Base-by-base conservation (phyloP, 2,797 vertebrate genomes). In the Tapera naevia region DNA sequence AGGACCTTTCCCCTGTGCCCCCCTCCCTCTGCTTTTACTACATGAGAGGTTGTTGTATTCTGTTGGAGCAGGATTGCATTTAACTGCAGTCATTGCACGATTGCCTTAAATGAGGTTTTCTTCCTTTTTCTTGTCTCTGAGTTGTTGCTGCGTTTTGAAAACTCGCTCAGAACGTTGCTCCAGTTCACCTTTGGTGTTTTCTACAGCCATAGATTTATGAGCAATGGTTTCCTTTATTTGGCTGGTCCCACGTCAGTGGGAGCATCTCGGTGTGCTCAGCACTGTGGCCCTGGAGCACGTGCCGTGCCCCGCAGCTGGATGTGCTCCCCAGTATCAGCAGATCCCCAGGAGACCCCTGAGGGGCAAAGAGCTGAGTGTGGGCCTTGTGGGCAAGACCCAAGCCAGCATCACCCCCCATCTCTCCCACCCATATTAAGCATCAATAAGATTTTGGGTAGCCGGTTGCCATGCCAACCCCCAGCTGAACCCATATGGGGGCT, bases 231-330 rank as follows among this genome's bases (percentile, higher is more conserved):
- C 3, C 27, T 71, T 75, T 64, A 6, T n/a, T 56, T 39, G 15
- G 30, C 13, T 0, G 0, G 27, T 28, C 43, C 64, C 0, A 1
- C n/a, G 61, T 33, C 48, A 50, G 81, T 2, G 2, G 27, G 46
- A 74, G 54, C 8, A 3, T 25, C 86, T 37, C 0, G 0, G 32
- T 5, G 10, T 27, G 70, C 32, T 51, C 57, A 8, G 65, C 5
- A 27, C 61, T 1, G 2, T 51, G 60, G 33, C 67, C 23, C 45
- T 1, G 1, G 15, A 17, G 46, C 0, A 0, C 7, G 12, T 56
- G 33, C 57, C 70, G 1, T 17, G 41, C 57, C 14, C 1, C 2
- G 3, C 70, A 4, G 60, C 51, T 2, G 2, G 70, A 32, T 3
- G 4, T 10, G 53, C 5, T 70, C 64, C 65, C 15, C 5, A 2